These are phyloP conservation scores for Eciton burchellii DNA, from an alignment of 1,140 invertebrate species.

Conservation along the genomic window DNA sequence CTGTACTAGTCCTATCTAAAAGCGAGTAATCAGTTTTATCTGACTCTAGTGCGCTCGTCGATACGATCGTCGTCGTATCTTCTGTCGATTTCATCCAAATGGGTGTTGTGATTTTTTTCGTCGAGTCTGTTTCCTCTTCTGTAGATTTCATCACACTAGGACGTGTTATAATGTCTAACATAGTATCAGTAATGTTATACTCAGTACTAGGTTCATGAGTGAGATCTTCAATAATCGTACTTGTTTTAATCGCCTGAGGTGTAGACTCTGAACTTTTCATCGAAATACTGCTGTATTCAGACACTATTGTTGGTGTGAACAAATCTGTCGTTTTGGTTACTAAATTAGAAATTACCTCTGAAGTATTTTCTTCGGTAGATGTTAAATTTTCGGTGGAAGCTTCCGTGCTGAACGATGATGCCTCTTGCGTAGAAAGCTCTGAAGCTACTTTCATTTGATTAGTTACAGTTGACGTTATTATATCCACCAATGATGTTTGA, in stretches of 20 bases:
- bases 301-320: not conserved
- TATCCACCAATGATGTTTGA: not conserved
- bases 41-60: conserved; percentile 4
- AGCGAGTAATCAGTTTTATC: not conserved
- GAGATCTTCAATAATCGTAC: not conserved
- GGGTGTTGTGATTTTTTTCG: not conserved
- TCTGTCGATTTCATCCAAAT: not conserved
- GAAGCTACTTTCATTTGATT: no score
- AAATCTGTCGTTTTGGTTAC: not conserved
- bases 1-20: not conserved
- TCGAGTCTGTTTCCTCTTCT: not conserved
- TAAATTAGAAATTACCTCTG: not conserved
- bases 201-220: no score
- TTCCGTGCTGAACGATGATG: not conserved
- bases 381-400: not conserved
- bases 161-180: not conserved
- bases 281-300: not conserved
- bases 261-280: not conserved
- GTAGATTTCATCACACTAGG: not conserved
- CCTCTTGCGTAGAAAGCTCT: not conserved
- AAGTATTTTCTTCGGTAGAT: not conserved
- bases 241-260: not conserved
- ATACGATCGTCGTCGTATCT: not conserved
- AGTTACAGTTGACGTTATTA: not conserved
- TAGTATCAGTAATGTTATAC: not conserved